A percentile compares a stretch with the other conserved stretches of the same genome.
These are phyloP conservation scores for Hormaphis cornu DNA, from an alignment of 1,140 invertebrate genomes.

Conservation along the genomic window DNA sequence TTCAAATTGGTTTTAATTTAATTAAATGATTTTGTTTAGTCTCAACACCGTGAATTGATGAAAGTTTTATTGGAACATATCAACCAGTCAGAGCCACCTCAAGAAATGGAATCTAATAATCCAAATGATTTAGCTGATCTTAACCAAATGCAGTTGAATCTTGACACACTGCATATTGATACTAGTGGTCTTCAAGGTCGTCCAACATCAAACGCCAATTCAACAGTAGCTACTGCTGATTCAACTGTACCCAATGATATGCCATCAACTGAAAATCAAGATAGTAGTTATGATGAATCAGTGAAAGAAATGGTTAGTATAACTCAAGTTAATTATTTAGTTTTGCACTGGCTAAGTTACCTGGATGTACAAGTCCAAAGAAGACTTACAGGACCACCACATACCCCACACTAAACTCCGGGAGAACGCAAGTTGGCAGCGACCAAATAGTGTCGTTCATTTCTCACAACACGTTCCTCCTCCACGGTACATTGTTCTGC, in stretches of 20 bases:
- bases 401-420: too few species aligned
- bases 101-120: conserved; percentile 81
- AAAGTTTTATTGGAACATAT: conserved; percentile 81
- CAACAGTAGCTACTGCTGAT: conserved; percentile 36
- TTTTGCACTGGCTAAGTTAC: too few species aligned
- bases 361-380: too few species aligned
- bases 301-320: conserved; percentile 78
- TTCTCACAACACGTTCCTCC: too few species aligned
- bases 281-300: conserved; percentile 54
- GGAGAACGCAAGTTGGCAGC: too few species aligned
- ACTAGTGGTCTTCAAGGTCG: not conserved
- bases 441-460: too few species aligned
- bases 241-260: conserved; percentile 41
- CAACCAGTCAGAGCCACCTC: conserved; percentile 90
- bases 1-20: not conserved
- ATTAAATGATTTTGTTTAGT: conserved; percentile 41
- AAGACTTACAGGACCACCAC: too few species aligned
- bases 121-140: conserved; percentile 87
- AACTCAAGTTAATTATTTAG: not conserved
- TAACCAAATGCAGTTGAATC: conserved; percentile 90
- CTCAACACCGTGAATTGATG: conserved; percentile 79
- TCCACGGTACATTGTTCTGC: too few species aligned
- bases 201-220: conserved; percentile 32
- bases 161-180: conserved; percentile 70
- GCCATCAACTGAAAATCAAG: conserved; percentile 38